Conservation (phyloP, 1,140 invertebrate genomes). For the Drosophila lacertosa region DNA sequence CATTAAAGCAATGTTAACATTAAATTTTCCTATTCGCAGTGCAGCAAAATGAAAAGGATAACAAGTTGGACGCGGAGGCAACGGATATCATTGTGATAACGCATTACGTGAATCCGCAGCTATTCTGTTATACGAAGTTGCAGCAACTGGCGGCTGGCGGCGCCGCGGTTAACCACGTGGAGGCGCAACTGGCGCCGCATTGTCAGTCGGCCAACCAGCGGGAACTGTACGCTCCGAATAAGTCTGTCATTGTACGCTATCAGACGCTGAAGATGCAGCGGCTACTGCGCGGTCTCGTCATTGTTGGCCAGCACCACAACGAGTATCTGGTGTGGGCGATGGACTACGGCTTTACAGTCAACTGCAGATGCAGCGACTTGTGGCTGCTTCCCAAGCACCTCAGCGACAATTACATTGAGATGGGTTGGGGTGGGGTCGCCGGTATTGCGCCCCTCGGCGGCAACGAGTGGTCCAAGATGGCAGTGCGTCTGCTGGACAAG, state of each 20-base stretch:
- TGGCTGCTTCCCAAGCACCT: conserved; percentile 34
- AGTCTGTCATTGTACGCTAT: conserved; percentile 48
- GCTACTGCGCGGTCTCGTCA: conserved; percentile 42
- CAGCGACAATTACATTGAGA: background rate
- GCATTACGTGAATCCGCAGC: conserved; percentile 40
- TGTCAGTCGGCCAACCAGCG: background rate
- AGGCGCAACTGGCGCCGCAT: conserved; percentile 1
- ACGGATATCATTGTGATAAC: conserved; percentile 42
- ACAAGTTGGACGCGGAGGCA: background rate
- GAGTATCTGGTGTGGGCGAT: conserved; percentile 43
- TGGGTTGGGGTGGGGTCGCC: conserved; percentile 18
- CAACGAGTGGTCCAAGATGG: conserved; percentile 17
- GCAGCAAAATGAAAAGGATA: background rate
- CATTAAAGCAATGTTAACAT: conserved; percentile 2
- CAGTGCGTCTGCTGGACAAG: background rate
- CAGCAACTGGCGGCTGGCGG: conserved; percentile 22
- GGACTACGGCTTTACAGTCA: conserved; percentile 54
- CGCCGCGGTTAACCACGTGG: conserved; percentile 6
- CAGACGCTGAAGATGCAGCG: background rate
- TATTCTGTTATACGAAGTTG: conserved; percentile 37
- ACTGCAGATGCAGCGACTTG: conserved; percentile 30
- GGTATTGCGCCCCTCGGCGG: conserved; percentile 8
- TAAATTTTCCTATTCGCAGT: background rate
- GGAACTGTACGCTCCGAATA: background rate
- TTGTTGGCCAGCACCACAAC: background rate